Conservation (phyloP, 2,797 vertebrate genomes). For the Pogoniulus pusillus region DNA sequence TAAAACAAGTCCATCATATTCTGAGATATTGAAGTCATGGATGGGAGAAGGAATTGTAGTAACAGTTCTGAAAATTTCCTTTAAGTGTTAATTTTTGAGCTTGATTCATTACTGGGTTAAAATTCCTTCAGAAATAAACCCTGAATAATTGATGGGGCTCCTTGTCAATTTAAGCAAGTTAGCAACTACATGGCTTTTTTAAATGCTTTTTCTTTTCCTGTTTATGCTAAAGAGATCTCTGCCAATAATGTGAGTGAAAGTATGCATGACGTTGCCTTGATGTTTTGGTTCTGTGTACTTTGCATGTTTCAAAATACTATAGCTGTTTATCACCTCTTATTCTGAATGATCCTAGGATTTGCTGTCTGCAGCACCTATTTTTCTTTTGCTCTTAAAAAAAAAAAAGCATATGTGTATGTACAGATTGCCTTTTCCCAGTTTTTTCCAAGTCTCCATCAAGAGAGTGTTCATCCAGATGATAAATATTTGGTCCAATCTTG, state of each 20-base stretch:
- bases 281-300: not conserved
- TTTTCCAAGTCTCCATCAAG: not conserved
- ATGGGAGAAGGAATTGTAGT: not conserved
- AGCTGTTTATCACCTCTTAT: not conserved
- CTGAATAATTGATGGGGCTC: not conserved
- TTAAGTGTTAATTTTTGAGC: not conserved
- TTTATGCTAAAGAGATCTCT: not conserved
- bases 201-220: not conserved
- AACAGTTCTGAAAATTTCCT: not conserved
- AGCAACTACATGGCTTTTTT: not conserved
- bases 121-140: not conserved
- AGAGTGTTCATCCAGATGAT: not conserved
- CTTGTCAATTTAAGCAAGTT: not conserved
- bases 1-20: not conserved
- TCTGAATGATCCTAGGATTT: not conserved
- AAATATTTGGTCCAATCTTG: not conserved
- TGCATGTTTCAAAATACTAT: not conserved
- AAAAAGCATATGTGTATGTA: not conserved
- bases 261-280: not conserved
- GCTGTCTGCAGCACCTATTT: not conserved
- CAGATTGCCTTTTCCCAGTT: not conserved
- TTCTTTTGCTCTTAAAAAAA: not conserved
- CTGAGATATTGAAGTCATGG: not conserved
- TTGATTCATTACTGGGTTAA: not conserved
- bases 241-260: not conserved